Base-by-base conservation (phyloP, 2,888 invertebrate species). In the Aporophyla nigra region DNA sequence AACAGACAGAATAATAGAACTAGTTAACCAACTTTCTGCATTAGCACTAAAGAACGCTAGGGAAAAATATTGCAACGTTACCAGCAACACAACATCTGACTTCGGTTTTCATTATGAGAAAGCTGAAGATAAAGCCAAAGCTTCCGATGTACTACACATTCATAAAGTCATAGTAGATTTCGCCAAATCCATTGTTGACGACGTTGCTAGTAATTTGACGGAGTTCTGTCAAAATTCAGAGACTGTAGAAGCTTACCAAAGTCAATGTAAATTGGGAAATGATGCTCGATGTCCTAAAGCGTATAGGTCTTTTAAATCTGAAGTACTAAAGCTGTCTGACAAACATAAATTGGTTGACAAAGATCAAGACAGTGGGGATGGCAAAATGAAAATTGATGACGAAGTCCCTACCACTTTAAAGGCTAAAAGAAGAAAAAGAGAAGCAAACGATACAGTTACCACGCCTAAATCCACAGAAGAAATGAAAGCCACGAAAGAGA, bases 21-120 rank as follows among this genome's bases (percentile, higher is more conserved):
- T 91, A 54, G 84, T 94, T 0, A 87, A 93, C 62, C 92, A 92
- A 85, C 74, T 94, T 0, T 89, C 93, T 0, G 80, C 89, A 0
- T 27, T 84, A 74, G 95, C 94, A 0, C 68, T 96, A 0, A 86
- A 86, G 0, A 92, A 92, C 1, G 92, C 93, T 4, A 91, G 91
- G 86, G 61, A 61, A 0, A 94, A 92, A 87, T 90, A 92, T 54
- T 96, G 96, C 72, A 93, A 94, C 58, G 49, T n/a, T 49, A 21
- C 62, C 2, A 14, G n/a, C 2, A 84, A 84, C 2, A 1, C 0
- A 2, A 51, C 59, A 2, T 12, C 33, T 12, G 46, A 68, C 2
- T 24, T 49, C 9, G 5, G 46, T 19, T 62, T 21, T n/a, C 2
- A 21, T 14, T 83, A 86, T 74, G 83, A 73, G 33, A 19, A 12